A percentile compares a stretch with the other conserved stretches of the same genome.
These are phyloP conservation scores for Eidolon dupreanum DNA, from an alignment of 2,797 vertebrate genomes.

Conservation along the genomic window DNA sequence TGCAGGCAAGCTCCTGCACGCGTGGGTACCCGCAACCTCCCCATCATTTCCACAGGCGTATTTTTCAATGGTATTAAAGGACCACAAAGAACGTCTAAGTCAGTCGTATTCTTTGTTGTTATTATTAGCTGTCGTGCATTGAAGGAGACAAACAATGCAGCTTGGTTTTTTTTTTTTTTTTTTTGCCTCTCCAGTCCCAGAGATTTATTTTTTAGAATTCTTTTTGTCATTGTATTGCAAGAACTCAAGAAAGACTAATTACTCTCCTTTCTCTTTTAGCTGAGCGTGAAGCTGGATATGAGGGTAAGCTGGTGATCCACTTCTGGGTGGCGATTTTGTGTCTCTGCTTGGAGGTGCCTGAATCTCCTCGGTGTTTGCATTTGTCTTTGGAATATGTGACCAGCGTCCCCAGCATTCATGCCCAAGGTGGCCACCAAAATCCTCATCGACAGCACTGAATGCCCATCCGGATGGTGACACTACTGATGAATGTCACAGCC, in stretches of 20 bases:
- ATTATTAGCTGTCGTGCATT: not conserved
- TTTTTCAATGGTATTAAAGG: not conserved
- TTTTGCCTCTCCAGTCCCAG: not conserved
- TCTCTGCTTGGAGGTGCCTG: not conserved
- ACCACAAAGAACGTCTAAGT: conserved; percentile 15
- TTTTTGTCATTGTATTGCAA: not conserved
- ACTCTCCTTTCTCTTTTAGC: not conserved
- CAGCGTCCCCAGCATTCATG: too few relatives aligned
- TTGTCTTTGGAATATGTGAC: not conserved
- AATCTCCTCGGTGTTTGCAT: not conserved
- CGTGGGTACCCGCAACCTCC: not conserved
- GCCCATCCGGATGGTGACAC: accelerated
- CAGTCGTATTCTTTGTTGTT: not conserved
- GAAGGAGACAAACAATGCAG: not conserved
- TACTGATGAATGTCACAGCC: accelerated
- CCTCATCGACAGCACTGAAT: accelerated
- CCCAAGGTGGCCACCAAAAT: not conserved
- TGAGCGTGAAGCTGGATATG: not conserved
- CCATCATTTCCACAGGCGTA: not conserved
- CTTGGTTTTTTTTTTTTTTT: not conserved
- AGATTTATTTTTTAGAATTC: conserved; percentile 44
- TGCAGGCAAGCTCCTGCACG: accelerated
- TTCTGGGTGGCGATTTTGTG: not conserved
- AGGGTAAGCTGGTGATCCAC: not conserved
- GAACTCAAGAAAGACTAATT: conserved; percentile 52